phyloP scores from a whole-genome alignment of 2,797 vertebrate genomes.

The Pangasius sanitwongsei region DNA sequence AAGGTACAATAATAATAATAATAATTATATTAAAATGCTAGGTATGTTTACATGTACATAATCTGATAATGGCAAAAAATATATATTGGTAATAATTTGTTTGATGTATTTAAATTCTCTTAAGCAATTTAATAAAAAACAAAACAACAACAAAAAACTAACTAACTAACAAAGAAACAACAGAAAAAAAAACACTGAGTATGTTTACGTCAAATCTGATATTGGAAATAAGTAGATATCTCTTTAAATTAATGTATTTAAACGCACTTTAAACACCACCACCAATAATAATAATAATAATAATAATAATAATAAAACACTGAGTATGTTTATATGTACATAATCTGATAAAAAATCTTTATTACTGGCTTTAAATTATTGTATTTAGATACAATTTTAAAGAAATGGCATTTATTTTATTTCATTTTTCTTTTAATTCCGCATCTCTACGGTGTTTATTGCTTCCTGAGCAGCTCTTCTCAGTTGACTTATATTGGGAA shows the following conservation, averaged over 20 bases:
- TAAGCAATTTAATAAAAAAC: not conserved
- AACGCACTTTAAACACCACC: not conserved
- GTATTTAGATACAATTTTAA: not conserved
- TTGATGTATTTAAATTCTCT: not conserved
- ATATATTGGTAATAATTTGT: too few relatives aligned
- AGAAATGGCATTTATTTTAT: too few relatives aligned
- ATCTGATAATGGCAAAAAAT: not conserved
- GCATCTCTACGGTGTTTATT: not conserved
- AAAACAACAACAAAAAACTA: too few relatives aligned
- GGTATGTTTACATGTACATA: not conserved
- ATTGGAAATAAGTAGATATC: not conserved
- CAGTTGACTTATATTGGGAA: not conserved
- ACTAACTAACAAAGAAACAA: too few relatives aligned
- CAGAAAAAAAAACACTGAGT: too few relatives aligned
- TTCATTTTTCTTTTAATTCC: not conserved
- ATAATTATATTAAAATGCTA: too few relatives aligned
- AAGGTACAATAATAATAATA: not conserved
- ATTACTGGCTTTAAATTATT: not conserved
- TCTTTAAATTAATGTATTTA: not conserved
- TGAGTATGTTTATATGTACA: not conserved
- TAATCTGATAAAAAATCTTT: not conserved
- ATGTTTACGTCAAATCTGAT: too few relatives aligned
- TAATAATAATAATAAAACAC: not conserved
- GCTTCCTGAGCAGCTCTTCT: not conserved
- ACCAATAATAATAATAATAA: not conserved